Evolutionary conservation across 2,888 invertebrate genomes (phyloP), one percentile per base, ranked within the genome.

Genomic region (Ochropleura plecta): DNA sequence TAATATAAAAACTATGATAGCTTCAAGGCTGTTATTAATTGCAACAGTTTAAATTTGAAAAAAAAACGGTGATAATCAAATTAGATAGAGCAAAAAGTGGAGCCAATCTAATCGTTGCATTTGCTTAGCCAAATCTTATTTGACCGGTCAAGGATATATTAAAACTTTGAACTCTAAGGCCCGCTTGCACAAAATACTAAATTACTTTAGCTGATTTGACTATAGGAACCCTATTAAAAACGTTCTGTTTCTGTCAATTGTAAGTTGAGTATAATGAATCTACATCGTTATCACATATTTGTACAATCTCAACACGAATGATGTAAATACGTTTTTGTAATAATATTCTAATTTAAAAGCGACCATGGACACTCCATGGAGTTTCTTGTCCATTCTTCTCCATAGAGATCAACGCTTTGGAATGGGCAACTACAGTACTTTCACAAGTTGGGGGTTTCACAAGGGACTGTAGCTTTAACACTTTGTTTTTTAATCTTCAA

Each of bases 21-120:
- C 18, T 73, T 46, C 82, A 78, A 82, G 79, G 79, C 30, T 46
- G 63, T 73, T 82, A 78, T 70, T 67, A 73, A 82, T 81, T 63
- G 78, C 78, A 70, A 68, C n/a, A 82, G 62, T 44, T 44, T 62
- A 59, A 57, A 67, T 67, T 67, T 1, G 6, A 14, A 48, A 53
- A 44, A 65, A 30, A 30, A 30, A 30, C 48, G 12, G 51, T 0
- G 30, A 42, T 67, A 68, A 68, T 73, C 73, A 48, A 82, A 77
- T 81, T 82, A 67, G 55, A 55, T 8, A 63, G 49, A 9, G 18
- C 80, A 64, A 78, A 65, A 78, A 73, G 44, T 73, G 59, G 73
- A 70, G 73, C 70, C 70, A 42, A 70, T 51, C 70, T 63, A 78
- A 82, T 64, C 62, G 73, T 71, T 75, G 68, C 68, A 30, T 78